These are phyloP conservation scores for Thaumatotibia leucotreta DNA, from an alignment of 1,140 invertebrate species.

Conservation along the genomic window DNA sequence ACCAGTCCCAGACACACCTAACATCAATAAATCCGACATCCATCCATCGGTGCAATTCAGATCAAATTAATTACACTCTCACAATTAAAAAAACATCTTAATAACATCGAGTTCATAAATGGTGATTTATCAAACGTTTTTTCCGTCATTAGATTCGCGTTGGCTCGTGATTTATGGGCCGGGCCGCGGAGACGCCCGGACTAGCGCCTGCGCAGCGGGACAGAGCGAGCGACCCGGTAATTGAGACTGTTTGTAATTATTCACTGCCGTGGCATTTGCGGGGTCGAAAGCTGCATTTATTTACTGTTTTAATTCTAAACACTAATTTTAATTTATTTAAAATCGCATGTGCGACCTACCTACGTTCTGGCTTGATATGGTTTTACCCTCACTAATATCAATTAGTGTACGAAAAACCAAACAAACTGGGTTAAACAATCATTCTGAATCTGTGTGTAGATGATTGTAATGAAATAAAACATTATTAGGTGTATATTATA, in stretches of 20 bases:
- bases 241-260: background rate
- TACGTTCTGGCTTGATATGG: too few relatives aligned
- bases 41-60: background rate
- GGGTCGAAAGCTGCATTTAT: background rate
- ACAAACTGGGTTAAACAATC: too few relatives aligned
- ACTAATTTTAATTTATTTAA: too few relatives aligned
- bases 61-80: constrained; percentile 10
- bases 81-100: constrained; percentile 6
- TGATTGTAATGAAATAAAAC: too few relatives aligned
- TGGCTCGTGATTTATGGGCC: constrained; percentile 3
- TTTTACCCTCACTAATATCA: too few relatives aligned
- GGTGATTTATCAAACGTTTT: constrained; percentile 9
- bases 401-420: too few relatives aligned
- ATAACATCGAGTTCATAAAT: background rate
- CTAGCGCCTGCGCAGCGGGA: background rate
- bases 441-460: too few relatives aligned
- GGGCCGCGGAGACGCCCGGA: background rate
- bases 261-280: background rate
- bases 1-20: background rate
- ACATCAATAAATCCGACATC: background rate
- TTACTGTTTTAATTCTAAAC: too few relatives aligned
- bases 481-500: too few relatives aligned
- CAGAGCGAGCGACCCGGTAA: background rate
- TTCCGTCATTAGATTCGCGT: constrained; percentile 10
- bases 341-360: too few relatives aligned